Evolutionary conservation across 2,113 vertebrate genomes (phyloP).

Genomic region (Plotosus lineatus): DNA sequence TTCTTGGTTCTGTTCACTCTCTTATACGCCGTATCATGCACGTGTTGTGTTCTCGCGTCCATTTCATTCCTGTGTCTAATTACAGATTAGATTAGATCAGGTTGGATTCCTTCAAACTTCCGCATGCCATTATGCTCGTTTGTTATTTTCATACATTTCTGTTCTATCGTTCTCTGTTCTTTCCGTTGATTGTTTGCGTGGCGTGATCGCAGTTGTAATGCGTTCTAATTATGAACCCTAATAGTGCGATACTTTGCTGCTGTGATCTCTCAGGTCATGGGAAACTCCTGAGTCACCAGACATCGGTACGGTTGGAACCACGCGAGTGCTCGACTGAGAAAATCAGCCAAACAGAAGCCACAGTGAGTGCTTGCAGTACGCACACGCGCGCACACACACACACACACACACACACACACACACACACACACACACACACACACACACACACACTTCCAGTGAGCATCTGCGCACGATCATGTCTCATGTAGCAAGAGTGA

Average conservation of each 20-base stretch:
- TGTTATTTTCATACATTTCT: background rate
- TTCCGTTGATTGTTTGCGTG: background rate
- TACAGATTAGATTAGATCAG: too few species aligned
- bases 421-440: background rate
- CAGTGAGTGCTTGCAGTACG: slow-evolving; percentile 38
- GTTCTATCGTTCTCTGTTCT: background rate
- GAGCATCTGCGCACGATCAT: background rate
- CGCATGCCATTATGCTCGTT: too few species aligned
- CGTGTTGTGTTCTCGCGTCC: too few species aligned
- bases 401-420: background rate
- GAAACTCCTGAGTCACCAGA: slow-evolving; percentile 45
- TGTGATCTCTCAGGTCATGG: slow-evolving; percentile 42
- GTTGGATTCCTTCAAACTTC: too few species aligned
- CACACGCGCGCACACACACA: background rate
- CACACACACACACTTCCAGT: background rate
- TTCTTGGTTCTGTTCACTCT: too few species aligned
- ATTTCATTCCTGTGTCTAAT: too few species aligned
- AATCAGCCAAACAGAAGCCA: slow-evolving; percentile 36
- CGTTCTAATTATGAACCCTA: background rate
- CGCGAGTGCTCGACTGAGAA: slow-evolving; percentile 41
- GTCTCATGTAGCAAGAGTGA: background rate
- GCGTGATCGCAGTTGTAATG: background rate
- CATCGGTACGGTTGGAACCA: slow-evolving; percentile 46
- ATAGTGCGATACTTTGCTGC: too few species aligned
- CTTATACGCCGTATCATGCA: too few species aligned